phyloP scores from a whole-genome alignment of 2,797 vertebrate genomes.

The Podarcis lilfordi region DNA sequence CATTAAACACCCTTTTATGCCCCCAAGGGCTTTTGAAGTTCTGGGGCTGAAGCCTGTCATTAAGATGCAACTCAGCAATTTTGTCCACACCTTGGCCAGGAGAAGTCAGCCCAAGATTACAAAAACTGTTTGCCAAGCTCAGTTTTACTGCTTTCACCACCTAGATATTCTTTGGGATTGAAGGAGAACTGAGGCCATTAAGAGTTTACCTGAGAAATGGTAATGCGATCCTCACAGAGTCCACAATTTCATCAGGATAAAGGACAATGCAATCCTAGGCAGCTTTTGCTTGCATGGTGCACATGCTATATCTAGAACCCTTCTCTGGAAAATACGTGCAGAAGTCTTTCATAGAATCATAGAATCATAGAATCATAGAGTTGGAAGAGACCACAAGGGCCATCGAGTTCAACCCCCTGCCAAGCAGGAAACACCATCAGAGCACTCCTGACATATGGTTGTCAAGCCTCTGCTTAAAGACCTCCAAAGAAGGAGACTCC shows the following conservation, averaged over 20 bases:
- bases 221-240: not conserved
- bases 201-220: not conserved
- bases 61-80: not conserved
- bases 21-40: conserved; percentile 5
- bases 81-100: not conserved
- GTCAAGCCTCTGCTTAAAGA: no score
- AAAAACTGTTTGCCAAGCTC: accelerated
- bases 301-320: not conserved
- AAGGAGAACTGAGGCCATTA: not conserved
- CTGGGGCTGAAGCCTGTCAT: not conserved
- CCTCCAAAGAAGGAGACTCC: no score
- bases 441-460: no score
- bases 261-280: not conserved
- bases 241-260: not conserved
- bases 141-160: not conserved
- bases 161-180: conserved; percentile 16
- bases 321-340: not conserved
- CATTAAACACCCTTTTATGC: conserved; percentile 4
- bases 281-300: not conserved
- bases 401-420: no score
- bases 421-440: no score
- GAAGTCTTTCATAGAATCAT: no score
- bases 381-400: no score
- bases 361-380: no score
- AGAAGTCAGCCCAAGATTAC: not conserved